Base-by-base conservation (phyloP, 2,113 vertebrate genomes). In the Cottus gobio region DNA sequence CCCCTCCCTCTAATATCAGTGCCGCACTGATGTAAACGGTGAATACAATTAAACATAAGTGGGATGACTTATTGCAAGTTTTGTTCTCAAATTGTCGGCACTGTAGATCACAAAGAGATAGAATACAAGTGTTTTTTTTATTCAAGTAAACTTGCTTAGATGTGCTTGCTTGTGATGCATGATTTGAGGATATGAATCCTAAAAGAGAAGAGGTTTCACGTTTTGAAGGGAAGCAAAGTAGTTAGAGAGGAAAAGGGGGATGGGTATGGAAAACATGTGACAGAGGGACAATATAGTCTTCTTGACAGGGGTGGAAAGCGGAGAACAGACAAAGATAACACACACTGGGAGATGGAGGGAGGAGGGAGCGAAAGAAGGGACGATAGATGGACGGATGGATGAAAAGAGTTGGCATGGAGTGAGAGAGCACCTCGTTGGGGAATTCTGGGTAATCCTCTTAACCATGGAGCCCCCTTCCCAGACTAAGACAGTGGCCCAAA, bases 371-470 rank as follows among this genome's bases (percentile, higher is more conserved):
- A 83, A 88, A 88, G 71, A 87, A 85, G 82, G 76, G 75, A 85
- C 58, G 75, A 87, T 79, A 74, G 88, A 92, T 87, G 78, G 84
- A 90, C 1, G 71, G 88, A 91, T 85, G 84, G 87, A 90, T 92
- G 90, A 92, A 92, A 92, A 87, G 90, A 90, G 86, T 91, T 94
- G 90, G 91, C 87, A 90, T 84, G 82, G 80, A 86, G 79, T 89
- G 77, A 85, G 84, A 82, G 92, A 93, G 89, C 90, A 91, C 80
- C 90, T 93, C 84, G 26, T 90, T 91, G 86, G 89, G 86, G 90
- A 91, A 91, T 94, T 94, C 89, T 93, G 92, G 88, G 87, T 94
- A 93, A 93, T 92, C 91, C 91, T 92, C 91, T 94, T 94, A 93
- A 89, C 79, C 83, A 75, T 91, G 89, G 85, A 90, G 89, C 87